phyloP scores from a whole-genome alignment of 2,888 invertebrate species.

The Achlya flavicornis region DNA sequence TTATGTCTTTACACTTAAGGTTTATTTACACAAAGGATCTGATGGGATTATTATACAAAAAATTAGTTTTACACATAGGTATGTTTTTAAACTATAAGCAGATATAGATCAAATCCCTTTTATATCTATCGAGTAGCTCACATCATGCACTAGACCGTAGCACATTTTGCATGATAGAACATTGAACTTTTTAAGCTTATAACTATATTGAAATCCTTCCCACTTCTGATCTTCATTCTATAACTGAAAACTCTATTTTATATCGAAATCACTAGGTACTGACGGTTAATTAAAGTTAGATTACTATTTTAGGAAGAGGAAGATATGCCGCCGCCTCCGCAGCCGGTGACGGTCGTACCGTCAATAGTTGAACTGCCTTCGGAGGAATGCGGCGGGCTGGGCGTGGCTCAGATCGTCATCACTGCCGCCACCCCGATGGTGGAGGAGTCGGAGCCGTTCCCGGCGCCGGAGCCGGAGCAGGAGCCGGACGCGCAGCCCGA shows the following conservation, averaged over 20 bases:
- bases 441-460: constrained; percentile 93
- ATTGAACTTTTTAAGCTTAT: constrained; percentile 12
- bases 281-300: background rate
- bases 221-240: background rate
- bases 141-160: constrained; percentile 37
- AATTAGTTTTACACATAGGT: background rate
- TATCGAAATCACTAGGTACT: background rate
- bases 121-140: constrained; percentile 28
- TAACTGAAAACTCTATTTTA: background rate
- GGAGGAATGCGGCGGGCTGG: constrained; percentile 86
- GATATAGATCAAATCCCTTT: background rate
- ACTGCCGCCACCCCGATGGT: constrained; percentile 97
- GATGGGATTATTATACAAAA: background rate
- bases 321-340: constrained; percentile 42
- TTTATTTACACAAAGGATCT: background rate
- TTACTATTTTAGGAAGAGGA: constrained; percentile 35
- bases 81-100: background rate
- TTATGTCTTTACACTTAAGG: constrained; percentile 8
- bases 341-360: constrained; percentile 34
- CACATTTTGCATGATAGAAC: constrained; percentile 33
- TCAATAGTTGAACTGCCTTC: constrained; percentile 70
- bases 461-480: constrained; percentile 75
- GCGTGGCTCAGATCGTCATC: constrained; percentile 95
- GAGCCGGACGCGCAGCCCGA: constrained; percentile 49
- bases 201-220: background rate